Conservation (phyloP, 2,113 vertebrate species). For the Thunnus thynnus region DNA sequence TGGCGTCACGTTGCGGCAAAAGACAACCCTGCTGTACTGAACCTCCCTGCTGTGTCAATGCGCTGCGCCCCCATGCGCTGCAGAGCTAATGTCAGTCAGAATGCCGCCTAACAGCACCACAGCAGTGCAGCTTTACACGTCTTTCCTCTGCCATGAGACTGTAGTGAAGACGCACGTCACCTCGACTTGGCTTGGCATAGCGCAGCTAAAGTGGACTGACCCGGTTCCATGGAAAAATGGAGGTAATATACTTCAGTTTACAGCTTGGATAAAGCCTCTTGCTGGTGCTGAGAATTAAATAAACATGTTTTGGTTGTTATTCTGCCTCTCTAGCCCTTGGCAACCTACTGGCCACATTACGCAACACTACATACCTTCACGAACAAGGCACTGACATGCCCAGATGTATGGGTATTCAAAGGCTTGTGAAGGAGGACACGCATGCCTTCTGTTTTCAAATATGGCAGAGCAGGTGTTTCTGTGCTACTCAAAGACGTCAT, state of each 20-base stretch:
- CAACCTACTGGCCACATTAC: slow-evolving; percentile 30
- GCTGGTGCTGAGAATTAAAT: slow-evolving; percentile 14
- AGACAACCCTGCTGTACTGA: no score
- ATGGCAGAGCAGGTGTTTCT: slow-evolving; percentile 51
- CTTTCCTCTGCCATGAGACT: no score
- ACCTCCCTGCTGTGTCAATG: no score
- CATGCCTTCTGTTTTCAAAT: slow-evolving; percentile 37
- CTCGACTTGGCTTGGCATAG: no score
- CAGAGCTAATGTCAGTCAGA: no score
- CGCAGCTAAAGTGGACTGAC: no score
- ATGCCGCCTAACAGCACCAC: no score
- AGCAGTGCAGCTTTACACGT: no score
- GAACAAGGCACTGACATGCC: not conserved
- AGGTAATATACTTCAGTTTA: not conserved
- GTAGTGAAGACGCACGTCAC: no score
- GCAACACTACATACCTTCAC: slow-evolving; percentile 7
- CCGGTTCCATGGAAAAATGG: no score
- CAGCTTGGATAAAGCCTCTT: not conserved
- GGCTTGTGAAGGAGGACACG: not conserved
- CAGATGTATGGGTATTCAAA: slow-evolving; percentile 44
- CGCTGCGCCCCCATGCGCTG: no score
- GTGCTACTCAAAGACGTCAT: slow-evolving; percentile 3
- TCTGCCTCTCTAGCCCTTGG: slow-evolving; percentile 22
- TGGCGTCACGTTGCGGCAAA: no score
- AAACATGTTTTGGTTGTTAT: slow-evolving; percentile 34